Evolutionary conservation across 2,113 vertebrate genomes (phyloP), one percentile per base, ranked within the genome.

Genomic region (Halichoerus grypus): DNA sequence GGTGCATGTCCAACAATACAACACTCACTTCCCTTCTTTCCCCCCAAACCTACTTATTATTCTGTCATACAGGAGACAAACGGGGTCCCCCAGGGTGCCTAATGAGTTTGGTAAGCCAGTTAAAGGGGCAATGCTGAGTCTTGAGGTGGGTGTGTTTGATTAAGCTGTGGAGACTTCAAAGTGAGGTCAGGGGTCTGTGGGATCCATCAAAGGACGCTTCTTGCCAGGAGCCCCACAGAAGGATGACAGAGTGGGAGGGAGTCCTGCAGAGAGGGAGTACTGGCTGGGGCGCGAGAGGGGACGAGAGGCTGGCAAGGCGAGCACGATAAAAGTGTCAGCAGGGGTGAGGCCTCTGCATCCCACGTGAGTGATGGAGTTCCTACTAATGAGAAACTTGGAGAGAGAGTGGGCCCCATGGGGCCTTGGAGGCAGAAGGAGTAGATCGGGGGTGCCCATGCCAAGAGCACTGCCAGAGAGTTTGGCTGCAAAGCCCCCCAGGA

Each of bases 191-290:
- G n/a, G 71, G 65, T 77, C 92, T 93, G 46, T 84, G 79, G 74
- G 81, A 92, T 83, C 86, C 83, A 93, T 95, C 95, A 97, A 96
- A 95, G 67, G 53, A 46, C 59, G 49, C 72, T 19, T 96, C 67
- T 97, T 91, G 82, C 94, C 92, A 95, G 92, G 72, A 93, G 92
- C 59, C 95, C 93, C 86, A 86, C 77, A 94, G 89, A 79, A 93
- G 46, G 93, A 87, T 87, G 94, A 93, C 65, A 63, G 81, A 83
- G 49, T 1, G 57, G 28, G 51, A 59, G 82, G 88, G 53, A 84
- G 36, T 26, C 77, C 91, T 93, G 76, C n/a, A 42, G 95, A 91
- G 85, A 88, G 24, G 33, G 84, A 71, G 76, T 42, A 28, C 15
- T 69, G 51, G 4, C 13, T 28, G 36, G 63, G 49, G 76, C 0